A percentile compares a stretch with the other conserved stretches of the same genome.
Evolutionary conservation across 2,797 vertebrate species (phyloP).

Genomic region (Dipus sagitta): DNA sequence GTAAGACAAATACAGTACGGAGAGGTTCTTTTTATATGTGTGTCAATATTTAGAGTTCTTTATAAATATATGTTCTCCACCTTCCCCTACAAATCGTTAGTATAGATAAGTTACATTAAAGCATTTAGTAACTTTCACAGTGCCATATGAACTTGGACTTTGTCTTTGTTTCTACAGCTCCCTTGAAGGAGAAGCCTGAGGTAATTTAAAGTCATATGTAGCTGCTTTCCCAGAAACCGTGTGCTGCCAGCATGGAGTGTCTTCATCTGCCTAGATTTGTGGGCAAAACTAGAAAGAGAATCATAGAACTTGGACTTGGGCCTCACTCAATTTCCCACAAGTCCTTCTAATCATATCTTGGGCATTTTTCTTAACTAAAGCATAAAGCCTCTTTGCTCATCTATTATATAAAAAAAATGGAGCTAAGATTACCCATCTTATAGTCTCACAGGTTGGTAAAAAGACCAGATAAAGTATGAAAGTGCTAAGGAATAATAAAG

Average conservation of each 20-base stretch:
- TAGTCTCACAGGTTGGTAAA: not conserved
- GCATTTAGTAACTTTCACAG: not conserved
- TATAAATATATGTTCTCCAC: not conserved
- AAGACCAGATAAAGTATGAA: slow-evolving; percentile 45
- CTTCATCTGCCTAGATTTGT: not conserved
- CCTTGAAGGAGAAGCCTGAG: not conserved
- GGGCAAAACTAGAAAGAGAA: not conserved
- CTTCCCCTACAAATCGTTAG: not conserved
- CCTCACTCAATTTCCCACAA: not conserved
- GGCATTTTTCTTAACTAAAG: not conserved
- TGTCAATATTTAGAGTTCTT: slow-evolving; percentile 14
- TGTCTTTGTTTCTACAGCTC: not conserved
- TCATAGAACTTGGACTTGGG: not conserved
- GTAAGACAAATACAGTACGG: not conserved
- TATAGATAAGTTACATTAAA: not conserved
- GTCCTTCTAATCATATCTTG: not conserved
- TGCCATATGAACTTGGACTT: not conserved
- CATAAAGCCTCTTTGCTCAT: not conserved
- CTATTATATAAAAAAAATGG: not conserved
- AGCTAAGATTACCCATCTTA: not conserved
- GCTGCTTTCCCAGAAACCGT: not conserved
- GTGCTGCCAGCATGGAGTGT: not conserved
- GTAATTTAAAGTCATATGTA: not conserved
- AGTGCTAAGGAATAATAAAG: slow-evolving; percentile 2
- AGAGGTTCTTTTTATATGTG: not conserved